Evolutionary conservation across 2,888 invertebrate species (phyloP).

Genomic region (Lissonota sp.): DNA sequence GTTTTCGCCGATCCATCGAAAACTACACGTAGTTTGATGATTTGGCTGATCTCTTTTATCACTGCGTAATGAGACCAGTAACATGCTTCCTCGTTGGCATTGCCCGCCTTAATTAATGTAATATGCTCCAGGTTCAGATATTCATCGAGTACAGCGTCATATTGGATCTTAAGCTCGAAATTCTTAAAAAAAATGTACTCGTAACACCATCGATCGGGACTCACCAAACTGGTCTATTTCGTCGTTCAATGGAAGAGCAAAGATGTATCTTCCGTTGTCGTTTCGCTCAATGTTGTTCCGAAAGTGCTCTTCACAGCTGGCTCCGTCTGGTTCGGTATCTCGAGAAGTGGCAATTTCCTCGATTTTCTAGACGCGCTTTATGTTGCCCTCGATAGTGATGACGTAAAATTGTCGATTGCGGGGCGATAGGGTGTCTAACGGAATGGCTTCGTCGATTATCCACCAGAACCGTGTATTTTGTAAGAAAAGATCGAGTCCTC

Average conservation of each 20-base stretch:
- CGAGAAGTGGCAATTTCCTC: not conserved
- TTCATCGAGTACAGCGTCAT: too few species aligned
- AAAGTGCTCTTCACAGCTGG: constrained; percentile 4
- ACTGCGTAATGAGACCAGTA: constrained; percentile 71
- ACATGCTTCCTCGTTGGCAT: constrained; percentile 34
- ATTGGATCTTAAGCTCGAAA: constrained; percentile 37
- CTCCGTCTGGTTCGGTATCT: not conserved
- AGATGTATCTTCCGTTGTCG: too few species aligned
- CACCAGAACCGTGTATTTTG: constrained; percentile 66
- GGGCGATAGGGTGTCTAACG: not conserved
- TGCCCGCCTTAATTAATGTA: constrained; percentile 3
- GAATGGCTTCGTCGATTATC: constrained; percentile 43
- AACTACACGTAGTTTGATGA: constrained; percentile 41
- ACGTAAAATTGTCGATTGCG: constrained; percentile 21
- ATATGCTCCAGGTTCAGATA: constrained; percentile 64
- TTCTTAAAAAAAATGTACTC: too few species aligned
- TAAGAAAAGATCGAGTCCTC: constrained; percentile 39
- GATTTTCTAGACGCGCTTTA: constrained; percentile 35
- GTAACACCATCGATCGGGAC: too few species aligned
- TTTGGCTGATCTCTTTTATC: not conserved
- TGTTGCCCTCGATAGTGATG: constrained; percentile 22
- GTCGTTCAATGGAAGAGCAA: too few species aligned
- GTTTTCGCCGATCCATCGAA: constrained; percentile 73
- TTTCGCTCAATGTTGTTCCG: not conserved
- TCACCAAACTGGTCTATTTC: too few species aligned